Evolutionary conservation across 2,797 vertebrate species (phyloP).

Genomic region (Anguilla pacifica): DNA sequence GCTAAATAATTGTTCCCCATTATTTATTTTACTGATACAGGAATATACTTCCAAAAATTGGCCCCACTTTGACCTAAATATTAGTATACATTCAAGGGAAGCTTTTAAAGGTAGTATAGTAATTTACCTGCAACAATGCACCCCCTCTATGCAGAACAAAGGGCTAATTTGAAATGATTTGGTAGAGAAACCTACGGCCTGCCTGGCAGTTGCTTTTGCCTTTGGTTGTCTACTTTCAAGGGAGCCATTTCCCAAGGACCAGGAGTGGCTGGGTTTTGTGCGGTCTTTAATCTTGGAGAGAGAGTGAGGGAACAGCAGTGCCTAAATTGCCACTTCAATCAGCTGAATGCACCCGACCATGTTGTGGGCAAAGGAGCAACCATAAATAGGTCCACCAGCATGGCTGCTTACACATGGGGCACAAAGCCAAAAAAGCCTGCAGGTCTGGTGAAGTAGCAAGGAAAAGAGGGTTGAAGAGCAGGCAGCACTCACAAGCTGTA

Average conservation of each 20-base stretch:
- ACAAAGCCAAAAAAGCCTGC: conserved; percentile 65
- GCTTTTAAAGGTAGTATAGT: conserved; percentile 81
- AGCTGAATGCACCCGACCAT: conserved; percentile 91
- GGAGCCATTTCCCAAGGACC: conserved; percentile 76
- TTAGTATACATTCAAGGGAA: conserved; percentile 66
- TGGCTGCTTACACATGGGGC: conserved; percentile 77
- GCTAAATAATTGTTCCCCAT: conserved; percentile 51
- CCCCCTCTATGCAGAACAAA: conserved; percentile 86
- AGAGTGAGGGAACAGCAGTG: conserved; percentile 79
- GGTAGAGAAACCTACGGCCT: conserved; percentile 92
- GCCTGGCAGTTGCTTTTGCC: conserved; percentile 83
- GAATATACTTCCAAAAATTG: conserved; percentile 80
- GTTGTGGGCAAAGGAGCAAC: conserved; percentile 75
- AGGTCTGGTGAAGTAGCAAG: conserved; percentile 53
- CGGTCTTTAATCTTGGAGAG: conserved; percentile 93
- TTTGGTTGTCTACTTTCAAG: conserved; percentile 90
- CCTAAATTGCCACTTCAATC: conserved; percentile 90
- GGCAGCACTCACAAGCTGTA: not conserved
- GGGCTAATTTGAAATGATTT: conserved; percentile 97
- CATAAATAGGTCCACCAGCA: conserved; percentile 86
- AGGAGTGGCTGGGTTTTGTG: conserved; percentile 70
- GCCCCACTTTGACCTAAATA: conserved; percentile 70
- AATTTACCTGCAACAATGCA: conserved; percentile 79
- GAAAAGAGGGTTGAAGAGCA: conserved; percentile 44
- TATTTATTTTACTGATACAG: conserved; percentile 61